Conservation (phyloP, 2,797 vertebrate species). For the Acanthopagrus latus region DNA sequence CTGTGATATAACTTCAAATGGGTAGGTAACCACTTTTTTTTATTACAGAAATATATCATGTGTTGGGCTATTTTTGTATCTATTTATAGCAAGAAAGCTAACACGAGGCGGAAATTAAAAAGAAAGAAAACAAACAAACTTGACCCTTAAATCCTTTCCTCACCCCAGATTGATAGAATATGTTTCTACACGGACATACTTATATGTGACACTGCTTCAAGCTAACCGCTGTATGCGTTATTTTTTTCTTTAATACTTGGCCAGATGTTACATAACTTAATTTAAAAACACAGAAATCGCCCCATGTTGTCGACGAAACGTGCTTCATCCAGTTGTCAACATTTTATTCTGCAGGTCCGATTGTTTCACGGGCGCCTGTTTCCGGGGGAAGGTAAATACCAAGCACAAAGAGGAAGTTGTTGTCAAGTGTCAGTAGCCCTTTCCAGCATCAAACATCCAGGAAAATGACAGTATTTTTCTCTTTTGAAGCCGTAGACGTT, state of each 20-base stretch:
- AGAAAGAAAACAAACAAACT: too few relatives aligned
- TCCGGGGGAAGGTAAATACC: conserved; percentile 71
- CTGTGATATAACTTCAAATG: too few relatives aligned
- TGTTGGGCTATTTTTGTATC: too few relatives aligned
- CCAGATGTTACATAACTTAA: rapidly evolving
- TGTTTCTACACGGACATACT: conserved; percentile 45
- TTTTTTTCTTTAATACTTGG: not conserved
- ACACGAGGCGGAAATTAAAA: too few relatives aligned
- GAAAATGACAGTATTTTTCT: conserved; percentile 48
- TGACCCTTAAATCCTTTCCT: too few relatives aligned
- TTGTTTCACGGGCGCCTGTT: conserved; percentile 43
- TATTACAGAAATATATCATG: too few relatives aligned
- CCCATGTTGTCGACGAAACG: rapidly evolving
- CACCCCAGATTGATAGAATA: not conserved
- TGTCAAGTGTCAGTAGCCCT: conserved; percentile 61
- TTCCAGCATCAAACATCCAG: not conserved
- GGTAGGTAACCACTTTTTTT: too few relatives aligned
- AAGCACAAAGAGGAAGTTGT: conserved; percentile 78
- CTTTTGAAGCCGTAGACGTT: conserved; percentile 32
- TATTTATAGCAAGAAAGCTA: too few relatives aligned
- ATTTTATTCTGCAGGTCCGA: not conserved
- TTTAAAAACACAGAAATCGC: not conserved
- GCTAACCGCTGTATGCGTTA: not conserved
- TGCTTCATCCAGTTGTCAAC: not conserved
- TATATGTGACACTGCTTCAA: conserved; percentile 38